phyloP scores from a whole-genome alignment of 92 coral and sea anemone species.

The Meandrina meandrites region DNA sequence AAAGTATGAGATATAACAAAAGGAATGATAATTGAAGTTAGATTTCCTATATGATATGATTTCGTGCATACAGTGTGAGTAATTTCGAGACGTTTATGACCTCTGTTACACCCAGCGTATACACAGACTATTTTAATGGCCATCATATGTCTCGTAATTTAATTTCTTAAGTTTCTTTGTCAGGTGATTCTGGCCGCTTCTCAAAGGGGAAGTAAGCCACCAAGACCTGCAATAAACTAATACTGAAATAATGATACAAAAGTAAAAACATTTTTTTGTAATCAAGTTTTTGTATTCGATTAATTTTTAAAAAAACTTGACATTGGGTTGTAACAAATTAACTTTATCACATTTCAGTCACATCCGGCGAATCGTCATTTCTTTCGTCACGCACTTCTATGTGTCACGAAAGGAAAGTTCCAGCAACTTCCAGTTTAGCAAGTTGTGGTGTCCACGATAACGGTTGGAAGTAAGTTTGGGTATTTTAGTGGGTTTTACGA shows the following conservation, averaged over 20 bases:
- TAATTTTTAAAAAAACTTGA: background rate
- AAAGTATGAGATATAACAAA: background rate
- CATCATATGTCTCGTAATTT: background rate
- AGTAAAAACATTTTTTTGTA: background rate
- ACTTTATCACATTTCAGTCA: background rate
- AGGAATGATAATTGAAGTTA: background rate
- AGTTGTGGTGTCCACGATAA: constrained; percentile 20
- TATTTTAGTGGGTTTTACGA: background rate
- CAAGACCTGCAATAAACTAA: background rate
- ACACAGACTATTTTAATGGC: background rate
- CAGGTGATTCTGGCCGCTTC: background rate
- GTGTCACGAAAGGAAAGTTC: constrained; percentile 3
- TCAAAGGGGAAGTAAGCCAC: background rate
- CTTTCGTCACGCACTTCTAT: background rate
- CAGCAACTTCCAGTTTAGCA: constrained; percentile 12
- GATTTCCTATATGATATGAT: background rate
- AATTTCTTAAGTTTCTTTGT: background rate
- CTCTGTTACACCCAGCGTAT: background rate
- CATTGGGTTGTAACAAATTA: constrained; percentile 3
- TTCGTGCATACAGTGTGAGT: constrained; percentile 12
- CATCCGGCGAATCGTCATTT: background rate
- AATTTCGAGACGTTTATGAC: constrained; percentile 10
- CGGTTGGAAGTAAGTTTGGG: background rate
- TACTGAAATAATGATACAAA: background rate
- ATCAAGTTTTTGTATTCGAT: background rate